A percentile compares a stretch with the other conserved stretches of the same genome.
These are phyloP conservation scores for Haliclystus octoradiatus DNA, from an alignment of 30 jellyfish, hydroid and myxozoan species.

Conservation along the genomic window DNA sequence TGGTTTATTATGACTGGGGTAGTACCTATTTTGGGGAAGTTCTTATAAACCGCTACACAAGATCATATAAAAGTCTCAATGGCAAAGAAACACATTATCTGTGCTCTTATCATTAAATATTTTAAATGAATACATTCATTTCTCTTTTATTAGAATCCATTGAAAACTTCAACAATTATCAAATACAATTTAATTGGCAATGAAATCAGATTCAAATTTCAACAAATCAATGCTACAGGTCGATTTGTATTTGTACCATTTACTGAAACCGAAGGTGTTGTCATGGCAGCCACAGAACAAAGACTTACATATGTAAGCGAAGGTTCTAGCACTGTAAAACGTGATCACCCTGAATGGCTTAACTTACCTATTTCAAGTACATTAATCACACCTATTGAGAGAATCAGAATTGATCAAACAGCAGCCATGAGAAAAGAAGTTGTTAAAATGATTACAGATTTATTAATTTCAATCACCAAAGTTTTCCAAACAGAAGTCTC, in stretches of 20 bases:
- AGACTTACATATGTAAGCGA: constrained; percentile 24
- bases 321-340: neutral
- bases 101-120: no score
- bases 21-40: no score
- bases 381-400: neutral
- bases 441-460: neutral
- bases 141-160: constrained; percentile 25
- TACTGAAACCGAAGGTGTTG: constrained; percentile 32
- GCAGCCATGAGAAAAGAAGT: neutral
- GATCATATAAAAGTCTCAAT: no score
- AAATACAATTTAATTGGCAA: constrained; percentile 39
- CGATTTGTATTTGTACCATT: constrained; percentile 35
- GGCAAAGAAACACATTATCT: no score
- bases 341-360: neutral
- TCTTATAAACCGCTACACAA: no score
- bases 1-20: no score
- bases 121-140: neutral
- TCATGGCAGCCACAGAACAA: constrained; percentile 27
- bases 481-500: neutral
- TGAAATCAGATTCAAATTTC: constrained; percentile 35
- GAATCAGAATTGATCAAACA: neutral
- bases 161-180: constrained; percentile 42
- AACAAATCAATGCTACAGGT: constrained; percentile 42
- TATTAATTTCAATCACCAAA: neutral
- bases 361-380: neutral